Percentiles rank a stretch among this genome's conserved stretches.
These are phyloP conservation scores for Phylloscopus trochilus DNA, from an alignment of 2,113 vertebrate species.

Conservation along the genomic window DNA sequence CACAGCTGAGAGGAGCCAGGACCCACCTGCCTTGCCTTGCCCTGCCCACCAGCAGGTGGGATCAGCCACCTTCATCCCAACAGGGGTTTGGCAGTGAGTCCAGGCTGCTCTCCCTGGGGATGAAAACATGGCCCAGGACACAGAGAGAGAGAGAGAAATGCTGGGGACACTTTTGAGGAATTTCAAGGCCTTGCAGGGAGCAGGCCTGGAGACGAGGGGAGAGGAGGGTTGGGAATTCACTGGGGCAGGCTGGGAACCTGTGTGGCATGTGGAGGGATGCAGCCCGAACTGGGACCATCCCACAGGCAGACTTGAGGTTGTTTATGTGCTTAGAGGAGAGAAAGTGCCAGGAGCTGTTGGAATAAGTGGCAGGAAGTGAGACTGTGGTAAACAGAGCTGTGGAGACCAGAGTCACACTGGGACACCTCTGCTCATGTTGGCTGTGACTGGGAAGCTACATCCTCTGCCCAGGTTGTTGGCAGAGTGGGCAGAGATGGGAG, in stretches of 20 bases:
- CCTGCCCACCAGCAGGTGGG: not conserved
- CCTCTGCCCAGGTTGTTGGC: not conserved
- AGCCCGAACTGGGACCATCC: not conserved
- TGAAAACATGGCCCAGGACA: not conserved
- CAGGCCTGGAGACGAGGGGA: not conserved
- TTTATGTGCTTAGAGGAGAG: not conserved
- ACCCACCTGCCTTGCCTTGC: not conserved
- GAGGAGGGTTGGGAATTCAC: not conserved
- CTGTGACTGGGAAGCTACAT: not conserved
- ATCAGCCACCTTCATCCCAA: not conserved
- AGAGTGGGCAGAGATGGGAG: not conserved
- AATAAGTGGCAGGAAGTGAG: not conserved
- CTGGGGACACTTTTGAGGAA: not conserved
- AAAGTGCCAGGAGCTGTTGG: not conserved
- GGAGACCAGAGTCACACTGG: not conserved
- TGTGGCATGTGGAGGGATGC: not conserved
- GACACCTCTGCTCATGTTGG: not conserved
- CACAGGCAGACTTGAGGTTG: not conserved
- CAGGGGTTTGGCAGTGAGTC: not conserved
- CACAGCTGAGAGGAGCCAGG: not conserved
- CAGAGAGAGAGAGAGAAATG: not conserved
- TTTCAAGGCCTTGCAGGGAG: not conserved
- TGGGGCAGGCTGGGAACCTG: not conserved
- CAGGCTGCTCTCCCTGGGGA: not conserved
- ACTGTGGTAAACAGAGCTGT: not conserved